Conservation (phyloP, 2,888 invertebrate species). For the Ornithoptera alexandrae region DNA sequence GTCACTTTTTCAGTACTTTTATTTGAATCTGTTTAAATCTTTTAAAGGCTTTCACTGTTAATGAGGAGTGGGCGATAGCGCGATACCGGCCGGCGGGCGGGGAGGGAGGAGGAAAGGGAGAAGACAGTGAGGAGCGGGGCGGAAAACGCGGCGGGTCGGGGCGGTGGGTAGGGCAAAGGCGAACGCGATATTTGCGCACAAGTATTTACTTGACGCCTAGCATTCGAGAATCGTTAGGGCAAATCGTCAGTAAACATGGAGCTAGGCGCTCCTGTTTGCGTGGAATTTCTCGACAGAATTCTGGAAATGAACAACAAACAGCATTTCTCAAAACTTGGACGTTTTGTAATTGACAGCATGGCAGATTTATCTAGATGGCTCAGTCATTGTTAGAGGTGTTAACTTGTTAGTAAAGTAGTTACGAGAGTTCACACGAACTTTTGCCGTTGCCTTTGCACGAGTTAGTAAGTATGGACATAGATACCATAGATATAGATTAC, state of each 20-base stretch:
- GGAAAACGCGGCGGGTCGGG: slow-evolving; percentile 35
- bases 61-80: slow-evolving; percentile 63
- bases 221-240: slow-evolving; percentile 77
- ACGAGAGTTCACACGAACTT: slow-evolving; percentile 73
- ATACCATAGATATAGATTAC: slow-evolving; percentile 63
- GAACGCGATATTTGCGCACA: slow-evolving; percentile 62
- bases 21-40: slow-evolving; percentile 72
- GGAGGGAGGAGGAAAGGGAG: slow-evolving; percentile 2
- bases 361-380: slow-evolving; percentile 76
- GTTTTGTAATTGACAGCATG: slow-evolving; percentile 73
- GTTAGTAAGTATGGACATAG: slow-evolving; percentile 71
- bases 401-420: slow-evolving; percentile 76
- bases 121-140: slow-evolving; percentile 29
- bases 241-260: slow-evolving; percentile 71
- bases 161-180: slow-evolving; percentile 43
- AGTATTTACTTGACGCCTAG: slow-evolving; percentile 73
- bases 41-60: slow-evolving; percentile 71
- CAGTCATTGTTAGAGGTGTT: slow-evolving; percentile 76
- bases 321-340: slow-evolving; percentile 71
- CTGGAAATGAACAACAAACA: slow-evolving; percentile 72
- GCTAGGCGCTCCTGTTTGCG: slow-evolving; percentile 67
- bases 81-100: slow-evolving; percentile 42
- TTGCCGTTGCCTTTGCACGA: slow-evolving; percentile 60
- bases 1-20: slow-evolving; percentile 70
- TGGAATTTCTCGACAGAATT: slow-evolving; percentile 68